phyloP scores from a whole-genome alignment of 1,140 invertebrate species.

The Temnothorax curvispinosus region DNA sequence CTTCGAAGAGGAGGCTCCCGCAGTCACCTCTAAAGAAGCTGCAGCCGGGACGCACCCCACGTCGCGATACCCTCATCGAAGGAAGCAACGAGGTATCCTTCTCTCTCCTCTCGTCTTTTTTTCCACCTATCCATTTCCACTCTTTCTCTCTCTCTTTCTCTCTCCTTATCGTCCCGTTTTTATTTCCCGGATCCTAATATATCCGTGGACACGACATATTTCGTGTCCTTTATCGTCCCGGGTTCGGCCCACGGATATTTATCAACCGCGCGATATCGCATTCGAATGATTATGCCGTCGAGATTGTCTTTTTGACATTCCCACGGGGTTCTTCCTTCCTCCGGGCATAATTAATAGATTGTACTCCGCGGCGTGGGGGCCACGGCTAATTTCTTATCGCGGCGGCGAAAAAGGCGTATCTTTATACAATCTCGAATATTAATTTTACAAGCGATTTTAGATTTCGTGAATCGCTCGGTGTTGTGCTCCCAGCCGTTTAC shows the following conservation, averaged over 20 bases:
- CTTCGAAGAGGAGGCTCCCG: conserved; percentile 57
- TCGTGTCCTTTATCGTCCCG: conserved; percentile 71
- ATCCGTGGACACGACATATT: conserved; percentile 71
- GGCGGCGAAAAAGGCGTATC: neutral
- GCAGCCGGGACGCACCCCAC: conserved; percentile 64
- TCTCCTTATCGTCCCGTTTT: conserved; percentile 58
- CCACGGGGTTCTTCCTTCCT: conserved; percentile 53
- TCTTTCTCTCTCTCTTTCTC: conserved; percentile 25
- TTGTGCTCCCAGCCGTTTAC: neutral
- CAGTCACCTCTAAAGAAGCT: conserved; percentile 71
- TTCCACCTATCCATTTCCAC: conserved; percentile 45
- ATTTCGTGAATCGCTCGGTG: neutral
- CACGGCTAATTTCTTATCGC: conserved; percentile 42
- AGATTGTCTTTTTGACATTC: conserved; percentile 71
- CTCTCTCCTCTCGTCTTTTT: neutral
- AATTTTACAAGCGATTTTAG: neutral
- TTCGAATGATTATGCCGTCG: conserved; percentile 58
- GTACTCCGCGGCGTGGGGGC: neutral
- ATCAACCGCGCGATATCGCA: conserved; percentile 69
- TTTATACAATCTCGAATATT: neutral
- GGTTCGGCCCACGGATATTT: conserved; percentile 65
- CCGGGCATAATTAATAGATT: conserved; percentile 69
- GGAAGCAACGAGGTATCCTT: conserved; percentile 57
- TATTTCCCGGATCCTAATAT: conserved; percentile 71
- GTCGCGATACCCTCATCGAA: conserved; percentile 63